Evolutionary conservation across 2,113 vertebrate genomes (phyloP).

Genomic region (Charadrius vociferus): DNA sequence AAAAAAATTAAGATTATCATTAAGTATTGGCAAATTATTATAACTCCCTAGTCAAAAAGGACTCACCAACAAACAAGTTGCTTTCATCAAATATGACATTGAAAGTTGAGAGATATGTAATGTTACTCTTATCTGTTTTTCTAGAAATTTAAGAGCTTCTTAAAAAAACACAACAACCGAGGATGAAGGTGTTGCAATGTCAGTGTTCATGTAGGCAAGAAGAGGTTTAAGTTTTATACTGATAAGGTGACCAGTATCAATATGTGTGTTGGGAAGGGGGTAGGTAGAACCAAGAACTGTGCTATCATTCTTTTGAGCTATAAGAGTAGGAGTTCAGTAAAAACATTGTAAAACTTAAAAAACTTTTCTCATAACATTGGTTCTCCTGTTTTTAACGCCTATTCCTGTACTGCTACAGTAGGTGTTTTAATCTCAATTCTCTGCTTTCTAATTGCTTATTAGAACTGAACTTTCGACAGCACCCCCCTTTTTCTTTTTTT

Average conservation of each 20-base stretch:
- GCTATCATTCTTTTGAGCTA: background rate
- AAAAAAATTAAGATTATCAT: background rate
- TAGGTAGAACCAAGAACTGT: background rate
- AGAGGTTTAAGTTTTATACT: background rate
- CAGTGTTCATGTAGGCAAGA: background rate
- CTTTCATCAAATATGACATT: background rate
- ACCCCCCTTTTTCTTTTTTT: background rate
- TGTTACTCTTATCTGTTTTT: background rate
- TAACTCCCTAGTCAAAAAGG: background rate
- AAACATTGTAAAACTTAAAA: background rate
- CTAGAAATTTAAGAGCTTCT: background rate
- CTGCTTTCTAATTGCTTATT: background rate
- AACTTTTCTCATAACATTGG: background rate
- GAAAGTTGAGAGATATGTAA: background rate
- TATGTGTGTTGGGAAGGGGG: background rate
- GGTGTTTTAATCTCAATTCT: background rate
- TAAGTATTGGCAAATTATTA: background rate
- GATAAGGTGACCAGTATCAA: background rate
- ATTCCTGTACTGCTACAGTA: background rate
- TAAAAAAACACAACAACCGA: background rate
- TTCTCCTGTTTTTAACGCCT: background rate
- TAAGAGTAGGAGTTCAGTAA: background rate
- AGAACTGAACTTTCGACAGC: background rate
- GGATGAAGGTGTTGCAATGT: background rate
- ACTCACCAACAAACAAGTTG: background rate